Conservation (phyloP, 2,888 invertebrate genomes). For the Pristionchus fissidentatus region DNA sequence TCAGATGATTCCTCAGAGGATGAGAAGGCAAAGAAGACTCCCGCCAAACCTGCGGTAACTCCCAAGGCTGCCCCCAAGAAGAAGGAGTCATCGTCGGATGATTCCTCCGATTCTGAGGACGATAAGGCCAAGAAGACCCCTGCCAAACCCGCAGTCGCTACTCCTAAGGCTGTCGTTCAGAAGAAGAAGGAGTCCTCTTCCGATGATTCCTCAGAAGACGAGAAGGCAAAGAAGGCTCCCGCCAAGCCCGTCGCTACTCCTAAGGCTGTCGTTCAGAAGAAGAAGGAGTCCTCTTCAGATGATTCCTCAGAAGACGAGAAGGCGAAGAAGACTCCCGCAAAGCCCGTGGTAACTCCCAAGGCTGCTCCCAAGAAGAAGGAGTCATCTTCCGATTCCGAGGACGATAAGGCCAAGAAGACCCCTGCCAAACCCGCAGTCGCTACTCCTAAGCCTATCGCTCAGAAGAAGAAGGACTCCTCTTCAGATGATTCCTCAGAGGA, state of each 20-base stretch:
- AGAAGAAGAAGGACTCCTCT: slow-evolving; percentile 57
- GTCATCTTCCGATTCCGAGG: slow-evolving; percentile 51
- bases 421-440: slow-evolving; percentile 8
- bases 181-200: slow-evolving; percentile 55
- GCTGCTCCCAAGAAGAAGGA: slow-evolving; percentile 32
- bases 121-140: slow-evolving; percentile 51
- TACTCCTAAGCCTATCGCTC: slow-evolving; percentile 51
- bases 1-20: slow-evolving; percentile 49
- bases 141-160: slow-evolving; percentile 49
- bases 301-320: slow-evolving; percentile 57
- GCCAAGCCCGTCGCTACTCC: slow-evolving; percentile 34
- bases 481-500: slow-evolving; percentile 56
- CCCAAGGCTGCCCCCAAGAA: slow-evolving; percentile 18
- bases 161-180: slow-evolving; percentile 50
- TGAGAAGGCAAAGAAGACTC: slow-evolving; percentile 54
- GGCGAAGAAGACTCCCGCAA: slow-evolving; percentile 51
- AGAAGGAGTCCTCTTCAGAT: slow-evolving; percentile 31
- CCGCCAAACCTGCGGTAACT: slow-evolving; percentile 8
- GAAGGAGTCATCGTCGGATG: slow-evolving; percentile 48
- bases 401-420: slow-evolving; percentile 51
- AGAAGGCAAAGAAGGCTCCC: slow-evolving; percentile 53
- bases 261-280: neutral
- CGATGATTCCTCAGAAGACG: slow-evolving; percentile 56
- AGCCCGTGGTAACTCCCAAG: slow-evolving; percentile 35
- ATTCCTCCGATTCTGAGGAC: slow-evolving; percentile 48